Evolutionary conservation across 1,140 invertebrate species (phyloP), one percentile per base, ranked within the genome.

Genomic region (Vollenhovia emeryi): DNA sequence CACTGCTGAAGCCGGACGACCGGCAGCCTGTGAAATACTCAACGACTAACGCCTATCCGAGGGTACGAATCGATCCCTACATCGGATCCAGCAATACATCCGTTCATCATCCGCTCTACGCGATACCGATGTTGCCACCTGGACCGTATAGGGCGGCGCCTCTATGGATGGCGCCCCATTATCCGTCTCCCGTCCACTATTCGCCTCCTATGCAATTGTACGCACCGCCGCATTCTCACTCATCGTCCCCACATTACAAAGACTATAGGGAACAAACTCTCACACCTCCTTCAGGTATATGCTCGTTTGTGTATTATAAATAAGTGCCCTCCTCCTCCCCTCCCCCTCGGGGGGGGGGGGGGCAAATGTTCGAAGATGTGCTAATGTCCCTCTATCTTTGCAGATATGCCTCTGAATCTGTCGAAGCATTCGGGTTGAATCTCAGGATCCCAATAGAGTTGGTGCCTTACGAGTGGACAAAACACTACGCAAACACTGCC

Each of bases 371-470:
- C 1, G 7, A 48, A 62, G 8, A 68, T 11, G 21, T 36, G 50
- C 8, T 74, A 3, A 57, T 5, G n/a, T 76, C 30, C n/a, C n/a
- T 50, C 9, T 21, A 33, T 55, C 52, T 64, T 93, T 85, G 7
- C 90, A 95, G 95, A 95, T 94, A 94, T 93, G 94, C 94, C 95
- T 93, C 92, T 95, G 68, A 95, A 95, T 93, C 91, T 95, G 91
- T 95, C 95, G 84, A 95, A 95, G 92, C 94, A 95, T 93, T 94
- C 95, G 89, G 93, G 94, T 94, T 95, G 94, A 95, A 94, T 94
- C 93, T 95, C 94, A 94, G 92, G 92, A 94, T 94, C 91, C 91
- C 91, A 92, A 93, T 92, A 82, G 50, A 93, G 92, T 92, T 92
- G 94, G 94, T 95, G 94, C 94, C 94, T 95, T 95, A 94, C 91